phyloP scores from a whole-genome alignment of 1,140 invertebrate genomes.

The Bicyclus anynana region DNA sequence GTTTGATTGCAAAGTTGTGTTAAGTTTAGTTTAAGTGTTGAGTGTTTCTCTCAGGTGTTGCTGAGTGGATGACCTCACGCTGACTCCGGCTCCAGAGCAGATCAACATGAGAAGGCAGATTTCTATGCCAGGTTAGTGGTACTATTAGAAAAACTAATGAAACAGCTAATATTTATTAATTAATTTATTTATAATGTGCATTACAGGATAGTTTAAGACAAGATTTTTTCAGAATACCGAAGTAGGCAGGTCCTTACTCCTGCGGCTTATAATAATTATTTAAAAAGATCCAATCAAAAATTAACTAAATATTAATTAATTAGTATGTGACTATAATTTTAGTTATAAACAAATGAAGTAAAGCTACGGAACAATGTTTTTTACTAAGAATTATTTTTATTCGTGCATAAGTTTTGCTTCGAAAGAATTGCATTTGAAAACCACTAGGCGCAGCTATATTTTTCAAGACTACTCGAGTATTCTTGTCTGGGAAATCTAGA shows the following conservation, averaged over 20 bases:
- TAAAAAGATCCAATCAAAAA: too few species aligned
- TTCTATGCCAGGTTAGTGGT: conserved; percentile 37
- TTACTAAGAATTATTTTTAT: not conserved
- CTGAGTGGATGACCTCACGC: conserved; percentile 47
- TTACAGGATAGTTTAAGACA: too few species aligned
- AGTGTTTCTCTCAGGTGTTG: conserved; percentile 47
- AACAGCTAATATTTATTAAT: not conserved
- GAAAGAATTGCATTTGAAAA: not conserved
- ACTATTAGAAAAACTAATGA: not conserved
- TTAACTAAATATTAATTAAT: too few species aligned
- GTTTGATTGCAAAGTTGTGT: conserved; percentile 29
- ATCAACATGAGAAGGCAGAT: conserved; percentile 54
- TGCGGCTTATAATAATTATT: too few species aligned
- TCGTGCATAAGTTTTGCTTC: too few species aligned
- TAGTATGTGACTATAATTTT: too few species aligned
- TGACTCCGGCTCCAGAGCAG: conserved; percentile 29
- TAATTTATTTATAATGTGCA: too few species aligned
- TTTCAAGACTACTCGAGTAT: not conserved
- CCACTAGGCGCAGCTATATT: not conserved
- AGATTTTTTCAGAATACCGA: too few species aligned
- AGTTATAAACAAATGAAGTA: too few species aligned
- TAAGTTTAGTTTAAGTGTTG: conserved; percentile 41
- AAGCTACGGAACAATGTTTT: not conserved
- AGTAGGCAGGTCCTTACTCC: too few species aligned
- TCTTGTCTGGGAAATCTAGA: not conserved